Base-by-base conservation (phyloP, 2,888 invertebrate genomes). In the Rosalia funebris region DNA sequence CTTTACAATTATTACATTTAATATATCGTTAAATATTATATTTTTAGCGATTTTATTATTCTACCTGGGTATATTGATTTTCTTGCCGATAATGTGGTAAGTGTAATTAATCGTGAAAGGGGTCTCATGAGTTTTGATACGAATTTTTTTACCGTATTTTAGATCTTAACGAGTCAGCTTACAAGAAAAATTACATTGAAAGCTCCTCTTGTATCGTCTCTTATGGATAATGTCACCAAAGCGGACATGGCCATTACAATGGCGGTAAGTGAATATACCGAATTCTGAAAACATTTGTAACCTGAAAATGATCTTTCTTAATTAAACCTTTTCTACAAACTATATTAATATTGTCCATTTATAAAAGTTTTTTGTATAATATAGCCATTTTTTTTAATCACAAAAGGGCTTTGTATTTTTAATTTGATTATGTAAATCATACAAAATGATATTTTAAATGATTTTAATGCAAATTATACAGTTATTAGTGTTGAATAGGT, bases 171-270 rank as follows among this genome's bases (percentile, higher is more conserved):
- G n/a, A 95, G 98, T 1, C 90, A 90, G 1, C 84, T 99, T 46
- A 98, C 99, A 0, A 93, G 91, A 79, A 91, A 90, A 72, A 92
- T 99, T 66, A 86, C 86, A 53, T 83, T 99, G 54, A 94, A 95
- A 78, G 91, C 96, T 1, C 99, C 99, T 0, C 83, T 99, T 7
- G 95, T 98, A 1, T 97, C 98, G 0, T 98, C 98, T 0, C 99
- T 99, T 0, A 99, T 99, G 99, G 99, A 99, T 82, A 99, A 99
- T 0, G 98, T 99, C 10, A 98, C 99, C 7, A 99, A 99, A 83
- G 92, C 96, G 1, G 95, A 97, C 79, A 99, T 99, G 98, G 99
- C 99, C 11, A 96, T 98, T 74, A 93, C 97, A 1, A 98, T 99
- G 97, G 98, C 98, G 62, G 91, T 92, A 83, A 83, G 87, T 84